A percentile compares a stretch with the other conserved stretches of the same genome.
These are phyloP conservation scores for Varanus komodoensis DNA, from an alignment of 2,113 vertebrate species.

Conservation along the genomic window DNA sequence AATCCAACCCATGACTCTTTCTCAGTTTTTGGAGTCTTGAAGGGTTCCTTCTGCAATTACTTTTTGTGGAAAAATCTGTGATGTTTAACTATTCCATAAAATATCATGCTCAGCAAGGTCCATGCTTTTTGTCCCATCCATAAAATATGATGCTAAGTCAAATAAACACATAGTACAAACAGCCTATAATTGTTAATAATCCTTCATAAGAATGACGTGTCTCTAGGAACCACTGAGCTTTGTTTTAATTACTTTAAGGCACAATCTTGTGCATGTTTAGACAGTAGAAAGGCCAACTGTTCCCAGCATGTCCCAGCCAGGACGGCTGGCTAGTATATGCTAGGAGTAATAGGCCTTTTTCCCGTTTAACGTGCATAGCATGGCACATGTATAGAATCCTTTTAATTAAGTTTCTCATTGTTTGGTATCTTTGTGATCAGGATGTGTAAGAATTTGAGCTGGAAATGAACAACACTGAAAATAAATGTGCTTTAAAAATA, in stretches of 20 bases:
- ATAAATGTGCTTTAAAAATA: constrained; percentile 51
- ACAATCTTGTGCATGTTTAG: too few relatives aligned
- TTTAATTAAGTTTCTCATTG: constrained; percentile 41
- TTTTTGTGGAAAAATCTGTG: constrained; percentile 20
- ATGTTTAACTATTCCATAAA: constrained; percentile 18
- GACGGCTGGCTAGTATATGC: too few relatives aligned
- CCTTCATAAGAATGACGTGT: neutral
- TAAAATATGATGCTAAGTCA: constrained; percentile 25
- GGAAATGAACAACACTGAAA: constrained; percentile 36
- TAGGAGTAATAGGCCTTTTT: too few relatives aligned
- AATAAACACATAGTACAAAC: neutral
- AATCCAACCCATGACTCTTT: neutral
- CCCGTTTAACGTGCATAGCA: too few relatives aligned
- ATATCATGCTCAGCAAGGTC: constrained; percentile 18
- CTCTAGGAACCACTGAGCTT: constrained; percentile 6
- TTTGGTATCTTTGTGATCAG: neutral
- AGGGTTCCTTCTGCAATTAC: constrained; percentile 12
- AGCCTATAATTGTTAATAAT: neutral
- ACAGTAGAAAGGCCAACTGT: too few relatives aligned
- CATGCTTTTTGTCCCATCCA: constrained; percentile 26
- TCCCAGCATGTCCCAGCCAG: too few relatives aligned
- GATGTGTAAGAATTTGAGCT: constrained; percentile 13
- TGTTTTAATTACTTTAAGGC: constrained; percentile 22
- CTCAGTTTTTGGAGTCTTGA: neutral
- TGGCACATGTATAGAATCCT: neutral